These are phyloP conservation scores for Leptoteleia sp. DNA, from an alignment of 1,140 invertebrate genomes.

Conservation along the genomic window DNA sequence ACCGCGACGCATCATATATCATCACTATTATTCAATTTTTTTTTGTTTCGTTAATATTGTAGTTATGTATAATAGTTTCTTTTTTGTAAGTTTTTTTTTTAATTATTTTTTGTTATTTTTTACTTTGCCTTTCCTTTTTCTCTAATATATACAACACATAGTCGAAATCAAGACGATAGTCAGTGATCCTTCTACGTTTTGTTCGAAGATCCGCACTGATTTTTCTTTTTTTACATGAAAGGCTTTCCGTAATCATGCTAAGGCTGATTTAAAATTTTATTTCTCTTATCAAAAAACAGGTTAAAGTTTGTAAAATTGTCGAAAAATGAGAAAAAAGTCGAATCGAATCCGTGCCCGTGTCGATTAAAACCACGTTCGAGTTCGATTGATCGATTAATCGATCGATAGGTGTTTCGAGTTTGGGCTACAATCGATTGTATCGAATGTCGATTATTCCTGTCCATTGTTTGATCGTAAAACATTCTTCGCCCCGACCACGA, in stretches of 20 bases:
- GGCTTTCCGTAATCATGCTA: slow-evolving; percentile 34
- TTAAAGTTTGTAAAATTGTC: slow-evolving; percentile 12
- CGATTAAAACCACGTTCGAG: no score
- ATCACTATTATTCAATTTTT: slow-evolving; percentile 74
- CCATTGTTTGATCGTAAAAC: no score
- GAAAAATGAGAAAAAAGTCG: slow-evolving; percentile 3
- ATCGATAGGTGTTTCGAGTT: no score
- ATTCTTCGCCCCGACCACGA: no score
- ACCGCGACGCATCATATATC: slow-evolving; percentile 75
- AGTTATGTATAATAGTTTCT: slow-evolving; percentile 71
- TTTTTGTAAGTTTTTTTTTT: no score
- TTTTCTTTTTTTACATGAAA: slow-evolving; percentile 60
- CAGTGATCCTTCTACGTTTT: slow-evolving; percentile 54
- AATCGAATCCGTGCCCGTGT: no score
- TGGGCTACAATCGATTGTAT: no score
- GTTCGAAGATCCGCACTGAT: slow-evolving; percentile 53
- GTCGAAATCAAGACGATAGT: slow-evolving; percentile 55
- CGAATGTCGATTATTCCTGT: no score
- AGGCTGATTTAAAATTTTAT: slow-evolving; percentile 65
- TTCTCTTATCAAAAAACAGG: slow-evolving; percentile 16
- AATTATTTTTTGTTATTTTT: no score
- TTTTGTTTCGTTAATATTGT: slow-evolving; percentile 74
- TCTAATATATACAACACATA: slow-evolving; percentile 79
- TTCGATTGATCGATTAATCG: no score
- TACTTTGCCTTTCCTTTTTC: slow-evolving; percentile 62